phyloP scores from a whole-genome alignment of 1,140 invertebrate genomes.

The Macrotrachela quadricornifera region DNA sequence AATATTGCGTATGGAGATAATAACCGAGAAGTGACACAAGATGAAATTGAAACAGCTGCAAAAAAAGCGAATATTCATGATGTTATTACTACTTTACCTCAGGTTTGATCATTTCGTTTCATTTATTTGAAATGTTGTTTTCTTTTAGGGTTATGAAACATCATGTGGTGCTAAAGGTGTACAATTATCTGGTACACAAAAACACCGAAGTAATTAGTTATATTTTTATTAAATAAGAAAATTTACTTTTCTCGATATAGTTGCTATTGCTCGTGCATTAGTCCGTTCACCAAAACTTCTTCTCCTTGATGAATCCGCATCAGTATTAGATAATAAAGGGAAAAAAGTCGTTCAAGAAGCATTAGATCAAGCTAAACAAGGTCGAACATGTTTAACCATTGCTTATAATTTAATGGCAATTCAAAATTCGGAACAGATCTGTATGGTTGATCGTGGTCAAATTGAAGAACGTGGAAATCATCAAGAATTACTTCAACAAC shows the following conservation, averaged over 20 bases:
- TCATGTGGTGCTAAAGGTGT: conserved; percentile 4
- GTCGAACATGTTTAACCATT: conserved; percentile 26
- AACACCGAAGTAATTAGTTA: conserved; percentile 8
- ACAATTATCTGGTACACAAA: conserved; percentile 8
- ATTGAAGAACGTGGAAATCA: conserved; percentile 55
- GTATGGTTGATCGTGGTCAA: conserved; percentile 65
- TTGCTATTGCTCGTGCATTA: conserved; percentile 17
- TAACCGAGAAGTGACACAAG: conserved; percentile 31
- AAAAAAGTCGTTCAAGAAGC: conserved; percentile 17
- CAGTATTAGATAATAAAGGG: conserved; percentile 32
- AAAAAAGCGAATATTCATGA: conserved; percentile 63
- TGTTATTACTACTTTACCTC: conserved; percentile 42
- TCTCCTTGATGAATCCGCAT: conserved; percentile 39
- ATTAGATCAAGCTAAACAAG: conserved; percentile 20
- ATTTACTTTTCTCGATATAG: too few species aligned
- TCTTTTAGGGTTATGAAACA: conserved; percentile 42
- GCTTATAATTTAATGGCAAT: conserved; percentile 53
- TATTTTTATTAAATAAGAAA: too few species aligned
- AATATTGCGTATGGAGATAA: conserved; percentile 44
- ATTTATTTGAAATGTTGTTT: too few species aligned
- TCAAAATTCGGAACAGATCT: conserved; percentile 70
- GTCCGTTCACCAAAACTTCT: conserved; percentile 26
- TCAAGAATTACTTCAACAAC: conserved; percentile 2
- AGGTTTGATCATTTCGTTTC: too few species aligned
- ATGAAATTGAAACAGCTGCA: conserved; percentile 55